Conservation (phyloP, 2,113 vertebrate species). For the Holacanthus passer region DNA sequence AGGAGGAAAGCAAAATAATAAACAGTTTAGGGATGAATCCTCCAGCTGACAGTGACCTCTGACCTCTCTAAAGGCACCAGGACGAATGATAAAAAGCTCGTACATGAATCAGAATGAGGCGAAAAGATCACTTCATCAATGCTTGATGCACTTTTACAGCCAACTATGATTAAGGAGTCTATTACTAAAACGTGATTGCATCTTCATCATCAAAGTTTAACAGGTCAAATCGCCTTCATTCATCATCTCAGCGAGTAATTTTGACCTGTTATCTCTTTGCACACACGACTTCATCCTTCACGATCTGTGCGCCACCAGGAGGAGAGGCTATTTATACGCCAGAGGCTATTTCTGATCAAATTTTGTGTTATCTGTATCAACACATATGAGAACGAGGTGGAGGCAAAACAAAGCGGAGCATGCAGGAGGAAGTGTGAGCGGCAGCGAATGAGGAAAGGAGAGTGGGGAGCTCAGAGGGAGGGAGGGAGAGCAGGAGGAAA, state of each 20-base stretch:
- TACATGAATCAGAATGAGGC: neutral
- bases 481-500: neutral
- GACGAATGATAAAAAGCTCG: neutral
- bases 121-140: neutral
- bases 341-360: neutral
- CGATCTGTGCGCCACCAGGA: neutral
- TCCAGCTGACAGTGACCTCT: constrained; percentile 2
- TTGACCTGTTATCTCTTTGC: too few species aligned
- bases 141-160: neutral
- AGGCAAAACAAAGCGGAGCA: constrained; percentile 37
- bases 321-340: constrained; percentile 12
- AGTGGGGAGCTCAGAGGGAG: neutral
- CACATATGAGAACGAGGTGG: neutral
- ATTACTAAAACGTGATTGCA: neutral
- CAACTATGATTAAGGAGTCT: neutral
- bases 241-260: neutral
- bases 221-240: neutral
- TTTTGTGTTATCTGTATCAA: constrained; percentile 21
- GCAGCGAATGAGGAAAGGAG: neutral
- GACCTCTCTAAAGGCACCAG: neutral
- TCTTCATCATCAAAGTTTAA: neutral
- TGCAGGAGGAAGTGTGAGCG: constrained; percentile 28
- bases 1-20: neutral
- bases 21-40: neutral
- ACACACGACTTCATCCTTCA: neutral